Base-by-base conservation (phyloP, 2,888 invertebrate species). In the Diadromus collaris region DNA sequence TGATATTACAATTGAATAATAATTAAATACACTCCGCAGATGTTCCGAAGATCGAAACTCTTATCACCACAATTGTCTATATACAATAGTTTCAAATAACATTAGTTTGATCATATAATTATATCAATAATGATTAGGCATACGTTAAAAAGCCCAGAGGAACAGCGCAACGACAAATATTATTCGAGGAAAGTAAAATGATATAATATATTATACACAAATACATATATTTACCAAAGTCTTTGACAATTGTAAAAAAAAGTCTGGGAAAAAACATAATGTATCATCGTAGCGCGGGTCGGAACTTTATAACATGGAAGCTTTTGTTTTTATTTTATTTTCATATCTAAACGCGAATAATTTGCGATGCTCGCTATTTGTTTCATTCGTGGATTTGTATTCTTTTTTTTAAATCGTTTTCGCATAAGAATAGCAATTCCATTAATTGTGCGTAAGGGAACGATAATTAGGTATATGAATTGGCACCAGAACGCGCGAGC, bases 101-200 rank as follows among this genome's bases (percentile, higher is more conserved):
- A 79, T 76, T 78, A 78, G 63, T 78, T 83, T 75, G 61, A 79
- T 76, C 80, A 81, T 81, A 58, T 80, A 79, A 78, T 80, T 72
- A 38, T 13, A 70, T 80, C 54, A 74, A 80, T 73, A 61, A 64
- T 82, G 67, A 69, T 79, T 82, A 80, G 81, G 78, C 76, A 56
- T 80, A 79, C 70, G 67, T 79, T 79, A 70, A 81, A 70, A 81
- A 81, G 83, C 80, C 82, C 83, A 60, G 61, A 73, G 76, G 69
- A 83, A 78, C 76, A 70, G 69, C 78, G 80, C 80, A 74, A 75
- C 74, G 79, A 80, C 79, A 48, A 72, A 70, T 19, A 38, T 16
- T 48, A 63, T 67, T 64, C 51, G 38, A 51, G 41, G 46, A 63
- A 78, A 48, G n/a, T 48, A 74, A 69, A 41, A 34, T 7, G 16